Conservation (phyloP, 1,140 invertebrate species). For the Aphis craccivora region DNA sequence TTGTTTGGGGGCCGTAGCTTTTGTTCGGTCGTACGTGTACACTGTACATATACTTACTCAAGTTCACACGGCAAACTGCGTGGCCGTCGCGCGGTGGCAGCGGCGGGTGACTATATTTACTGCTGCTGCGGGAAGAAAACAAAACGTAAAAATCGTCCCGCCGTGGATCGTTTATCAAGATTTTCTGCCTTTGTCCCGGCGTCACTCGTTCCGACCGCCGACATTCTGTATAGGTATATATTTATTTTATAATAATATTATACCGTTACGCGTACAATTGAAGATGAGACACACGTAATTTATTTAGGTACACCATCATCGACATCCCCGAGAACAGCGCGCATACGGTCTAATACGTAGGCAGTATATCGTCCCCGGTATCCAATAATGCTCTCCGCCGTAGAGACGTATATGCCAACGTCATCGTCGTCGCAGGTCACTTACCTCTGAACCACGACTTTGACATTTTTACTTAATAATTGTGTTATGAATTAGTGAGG, state of each 20-base stretch:
- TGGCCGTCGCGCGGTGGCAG: neutral
- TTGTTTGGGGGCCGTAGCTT: neutral
- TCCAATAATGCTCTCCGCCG: too few relatives aligned
- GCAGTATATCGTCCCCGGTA: neutral
- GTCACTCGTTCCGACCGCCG: conserved; percentile 41
- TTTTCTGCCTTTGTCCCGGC: conserved; percentile 44
- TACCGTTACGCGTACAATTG: conserved; percentile 46
- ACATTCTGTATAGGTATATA: neutral
- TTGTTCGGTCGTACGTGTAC: conserved; percentile 1
- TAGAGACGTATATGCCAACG: neutral
- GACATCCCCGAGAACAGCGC: neutral
- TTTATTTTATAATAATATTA: neutral
- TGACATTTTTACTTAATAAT: neutral
- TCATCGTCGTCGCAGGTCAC: neutral
- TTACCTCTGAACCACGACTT: neutral
- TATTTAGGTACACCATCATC: conserved; percentile 15
- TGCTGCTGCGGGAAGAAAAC: neutral
- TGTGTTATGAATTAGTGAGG: neutral
- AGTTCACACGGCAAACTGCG: conserved; percentile 48
- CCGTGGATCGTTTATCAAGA: conserved; percentile 54
- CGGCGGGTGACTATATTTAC: neutral
- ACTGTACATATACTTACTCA: neutral
- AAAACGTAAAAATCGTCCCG: conserved; percentile 35
- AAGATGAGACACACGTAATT: neutral
- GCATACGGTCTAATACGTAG: neutral